Conservation (phyloP, 2,113 vertebrate species). For the Bambusicola thoracicus region DNA sequence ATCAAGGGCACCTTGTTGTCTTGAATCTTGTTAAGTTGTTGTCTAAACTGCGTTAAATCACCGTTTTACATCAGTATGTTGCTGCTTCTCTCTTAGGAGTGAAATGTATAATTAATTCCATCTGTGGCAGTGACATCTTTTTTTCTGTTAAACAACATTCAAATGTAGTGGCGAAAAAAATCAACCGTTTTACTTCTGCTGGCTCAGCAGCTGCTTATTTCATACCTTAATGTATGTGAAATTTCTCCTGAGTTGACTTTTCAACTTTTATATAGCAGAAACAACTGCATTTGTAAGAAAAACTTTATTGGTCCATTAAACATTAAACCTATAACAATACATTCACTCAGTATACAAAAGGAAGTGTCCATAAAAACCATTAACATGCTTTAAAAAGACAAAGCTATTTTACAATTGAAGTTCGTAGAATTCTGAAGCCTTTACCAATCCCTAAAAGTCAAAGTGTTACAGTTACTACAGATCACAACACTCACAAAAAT, state of each 20-base stretch:
- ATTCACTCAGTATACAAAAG: slow-evolving; percentile 66
- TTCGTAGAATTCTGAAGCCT: slow-evolving; percentile 29
- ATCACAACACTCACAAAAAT: slow-evolving; percentile 38
- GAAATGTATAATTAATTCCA: background rate
- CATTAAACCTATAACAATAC: slow-evolving; percentile 54
- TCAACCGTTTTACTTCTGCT: background rate
- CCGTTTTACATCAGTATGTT: background rate
- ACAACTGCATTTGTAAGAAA: slow-evolving; percentile 61
- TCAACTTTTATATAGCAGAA: background rate
- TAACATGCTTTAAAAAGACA: slow-evolving; percentile 63
- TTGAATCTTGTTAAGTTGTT: background rate
- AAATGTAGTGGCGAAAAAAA: background rate
- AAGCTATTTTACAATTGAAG: slow-evolving; percentile 23
- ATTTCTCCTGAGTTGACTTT: background rate
- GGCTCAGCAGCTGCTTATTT: background rate
- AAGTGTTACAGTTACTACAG: slow-evolving; percentile 60
- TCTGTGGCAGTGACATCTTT: background rate
- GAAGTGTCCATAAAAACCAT: slow-evolving; percentile 52
- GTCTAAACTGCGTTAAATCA: background rate
- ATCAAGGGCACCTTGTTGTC: background rate
- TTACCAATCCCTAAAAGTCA: slow-evolving; percentile 46
- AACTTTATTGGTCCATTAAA: slow-evolving; percentile 73
- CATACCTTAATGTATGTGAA: background rate
- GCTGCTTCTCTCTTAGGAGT: background rate
- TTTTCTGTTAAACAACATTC: background rate